A percentile compares a stretch with the other conserved stretches of the same genome.
These are phyloP conservation scores for Dichetophora obliterata DNA, from an alignment of 2,888 invertebrate genomes.

Conservation along the genomic window DNA sequence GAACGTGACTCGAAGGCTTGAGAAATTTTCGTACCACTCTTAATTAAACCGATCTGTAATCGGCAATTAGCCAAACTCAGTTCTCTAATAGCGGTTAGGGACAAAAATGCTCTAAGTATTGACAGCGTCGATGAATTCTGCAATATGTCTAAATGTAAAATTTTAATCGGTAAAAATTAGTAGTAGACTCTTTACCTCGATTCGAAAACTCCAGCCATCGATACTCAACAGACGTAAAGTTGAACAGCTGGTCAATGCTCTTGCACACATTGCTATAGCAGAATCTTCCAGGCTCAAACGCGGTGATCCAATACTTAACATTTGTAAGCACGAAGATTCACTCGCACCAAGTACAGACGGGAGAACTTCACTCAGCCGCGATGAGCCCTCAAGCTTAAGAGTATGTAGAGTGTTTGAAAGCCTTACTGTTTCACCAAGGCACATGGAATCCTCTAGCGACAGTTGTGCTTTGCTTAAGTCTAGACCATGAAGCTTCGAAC, in stretches of 20 bases:
- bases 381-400: conserved; percentile 72
- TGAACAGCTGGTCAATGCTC: conserved; percentile 66
- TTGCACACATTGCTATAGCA: conserved; percentile 61
- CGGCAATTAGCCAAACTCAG: conserved; percentile 72
- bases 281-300: conserved; percentile 72
- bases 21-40: conserved; percentile 51
- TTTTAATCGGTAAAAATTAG: background rate
- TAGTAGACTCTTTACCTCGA: conserved; percentile 68
- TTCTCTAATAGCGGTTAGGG: conserved; percentile 71
- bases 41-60: conserved; percentile 69
- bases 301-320: conserved; percentile 72
- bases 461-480: conserved; percentile 73
- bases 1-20: conserved; percentile 68
- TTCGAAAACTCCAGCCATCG: conserved; percentile 73
- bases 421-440: conserved; percentile 72
- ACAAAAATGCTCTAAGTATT: conserved; percentile 70
- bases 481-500: conserved; percentile 71
- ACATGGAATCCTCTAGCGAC: conserved; percentile 72
- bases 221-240: conserved; percentile 72
- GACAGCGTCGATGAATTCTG: conserved; percentile 66
- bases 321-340: conserved; percentile 72
- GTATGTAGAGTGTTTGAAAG: conserved; percentile 72
- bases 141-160: conserved; percentile 3
- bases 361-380: conserved; percentile 72
- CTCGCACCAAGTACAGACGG: conserved; percentile 72